A percentile compares a stretch with the other conserved stretches of the same genome.
phyloP scores from a whole-genome alignment of 2,888 invertebrate species.

The Xestia c-nigrum region DNA sequence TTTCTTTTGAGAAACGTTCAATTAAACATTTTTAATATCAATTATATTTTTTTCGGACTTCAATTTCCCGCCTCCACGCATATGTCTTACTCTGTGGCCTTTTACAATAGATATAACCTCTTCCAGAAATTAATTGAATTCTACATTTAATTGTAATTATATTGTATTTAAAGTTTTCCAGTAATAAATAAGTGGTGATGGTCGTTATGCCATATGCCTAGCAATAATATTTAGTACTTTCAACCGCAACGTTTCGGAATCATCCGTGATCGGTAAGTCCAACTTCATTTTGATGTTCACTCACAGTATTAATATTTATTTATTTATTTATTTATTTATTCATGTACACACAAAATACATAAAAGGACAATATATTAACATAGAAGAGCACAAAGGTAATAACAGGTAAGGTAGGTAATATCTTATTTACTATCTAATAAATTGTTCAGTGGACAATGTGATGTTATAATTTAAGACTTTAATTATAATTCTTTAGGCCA shows the following conservation, averaged over 20 bases:
- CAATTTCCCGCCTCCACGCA: not conserved
- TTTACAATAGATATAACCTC: not conserved
- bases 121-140: conserved; percentile 1
- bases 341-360: too few species aligned
- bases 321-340: too few species aligned
- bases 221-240: not conserved
- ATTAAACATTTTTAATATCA: not conserved
- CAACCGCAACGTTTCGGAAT: conserved; percentile 40
- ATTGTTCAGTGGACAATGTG: conserved; percentile 19
- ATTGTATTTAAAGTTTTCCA: conserved; percentile 8
- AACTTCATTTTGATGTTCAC: conserved; percentile 8
- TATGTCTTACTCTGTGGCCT: not conserved
- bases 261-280: not conserved
- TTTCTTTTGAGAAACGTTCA: not conserved
- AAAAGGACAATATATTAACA: too few species aligned
- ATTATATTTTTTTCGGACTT: not conserved
- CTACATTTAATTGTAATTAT: conserved; percentile 8
- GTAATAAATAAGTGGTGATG: conserved; percentile 9
- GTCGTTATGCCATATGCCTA: conserved; percentile 35
- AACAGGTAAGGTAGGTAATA: too few species aligned
- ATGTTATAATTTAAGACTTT: not conserved
- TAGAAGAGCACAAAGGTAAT: too few species aligned
- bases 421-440: conserved; percentile 23
- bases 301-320: conserved; percentile 1
- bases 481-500: conserved; percentile 8